phyloP scores from a whole-genome alignment of 2,113 vertebrate genomes.

The Oncorhynchus masou region DNA sequence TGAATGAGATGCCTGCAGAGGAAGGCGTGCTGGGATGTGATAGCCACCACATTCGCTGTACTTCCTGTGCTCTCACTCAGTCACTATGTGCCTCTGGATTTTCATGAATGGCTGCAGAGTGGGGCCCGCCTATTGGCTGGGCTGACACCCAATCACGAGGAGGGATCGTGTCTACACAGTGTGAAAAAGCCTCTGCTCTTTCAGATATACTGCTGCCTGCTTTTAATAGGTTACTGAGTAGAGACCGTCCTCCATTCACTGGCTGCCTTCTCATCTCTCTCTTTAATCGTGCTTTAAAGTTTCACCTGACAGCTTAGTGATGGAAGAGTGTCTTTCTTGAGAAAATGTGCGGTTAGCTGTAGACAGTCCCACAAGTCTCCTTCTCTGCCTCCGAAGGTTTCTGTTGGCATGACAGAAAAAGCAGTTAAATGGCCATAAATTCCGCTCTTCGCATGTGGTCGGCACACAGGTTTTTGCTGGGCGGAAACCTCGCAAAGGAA shows the following conservation, averaged over 20 bases:
- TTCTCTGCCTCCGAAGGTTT: conserved; percentile 45
- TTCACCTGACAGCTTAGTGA: conserved; percentile 37
- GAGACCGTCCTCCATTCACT: conserved; percentile 40
- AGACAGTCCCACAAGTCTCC: conserved; percentile 48
- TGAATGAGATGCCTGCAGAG: conserved; percentile 50
- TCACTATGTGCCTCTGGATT: conserved; percentile 57
- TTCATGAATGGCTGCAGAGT: conserved; percentile 73
- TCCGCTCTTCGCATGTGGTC: conserved; percentile 51
- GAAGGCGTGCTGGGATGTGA: conserved; percentile 51
- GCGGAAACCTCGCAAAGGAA: not conserved
- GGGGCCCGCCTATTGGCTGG: conserved; percentile 63
- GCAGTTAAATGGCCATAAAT: conserved; percentile 56
- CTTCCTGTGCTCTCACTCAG: conserved; percentile 63
- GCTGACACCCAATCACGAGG: conserved; percentile 64
- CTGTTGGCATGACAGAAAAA: conserved; percentile 60
- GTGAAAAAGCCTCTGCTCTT: conserved; percentile 47
- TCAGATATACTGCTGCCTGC: conserved; percentile 46
- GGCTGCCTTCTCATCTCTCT: conserved; percentile 27
- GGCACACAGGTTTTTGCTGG: conserved; percentile 46
- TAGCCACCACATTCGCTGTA: conserved; percentile 55
- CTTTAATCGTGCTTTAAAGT: conserved; percentile 26
- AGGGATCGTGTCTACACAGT: conserved; percentile 29
- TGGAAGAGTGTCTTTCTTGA: conserved; percentile 48
- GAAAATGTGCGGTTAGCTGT: conserved; percentile 51
- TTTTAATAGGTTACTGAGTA: conserved; percentile 25